phyloP scores from a whole-genome alignment of 1,140 invertebrate species.

The Microplitis mediator region DNA sequence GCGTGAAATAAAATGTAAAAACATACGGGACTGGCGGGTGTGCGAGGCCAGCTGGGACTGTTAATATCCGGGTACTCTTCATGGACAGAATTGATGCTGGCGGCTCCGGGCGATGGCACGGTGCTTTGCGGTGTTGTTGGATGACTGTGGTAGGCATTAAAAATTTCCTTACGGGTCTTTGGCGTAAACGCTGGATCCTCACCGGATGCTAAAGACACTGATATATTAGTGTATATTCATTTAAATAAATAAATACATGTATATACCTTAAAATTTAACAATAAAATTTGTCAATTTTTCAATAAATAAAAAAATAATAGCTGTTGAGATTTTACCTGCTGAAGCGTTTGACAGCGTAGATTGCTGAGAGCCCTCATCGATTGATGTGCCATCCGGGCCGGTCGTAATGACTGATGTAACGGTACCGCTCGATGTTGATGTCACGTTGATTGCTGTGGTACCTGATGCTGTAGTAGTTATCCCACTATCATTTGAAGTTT shows the following conservation, averaged over 20 bases:
- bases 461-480: conserved; percentile 66
- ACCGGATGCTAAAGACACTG: conserved; percentile 71
- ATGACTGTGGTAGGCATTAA: conserved; percentile 68
- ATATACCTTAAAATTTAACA: background rate
- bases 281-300: background rate
- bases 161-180: conserved; percentile 74
- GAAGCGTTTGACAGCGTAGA: conserved; percentile 90
- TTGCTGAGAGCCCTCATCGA: conserved; percentile 90
- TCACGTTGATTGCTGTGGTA: conserved; percentile 55
- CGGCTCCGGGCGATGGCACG: conserved; percentile 80
- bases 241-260: background rate
- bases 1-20: conserved; percentile 12
- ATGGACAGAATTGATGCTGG: conserved; percentile 81
- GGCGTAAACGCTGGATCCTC: conserved; percentile 81
- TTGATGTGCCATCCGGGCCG: conserved; percentile 82
- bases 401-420: conserved; percentile 87
- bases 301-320: background rate
- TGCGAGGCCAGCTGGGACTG: conserved; percentile 85
- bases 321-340: conserved; percentile 67
- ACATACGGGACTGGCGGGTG: conserved; percentile 88
- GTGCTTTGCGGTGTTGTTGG: conserved; percentile 75
- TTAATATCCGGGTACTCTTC: conserved; percentile 89
- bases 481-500: conserved; percentile 65
- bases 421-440: conserved; percentile 65
- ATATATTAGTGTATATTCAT: background rate